Evolutionary conservation across 2,888 invertebrate genomes (phyloP), one percentile per base, ranked within the genome.

Genomic region (Lutraria lutraria): DNA sequence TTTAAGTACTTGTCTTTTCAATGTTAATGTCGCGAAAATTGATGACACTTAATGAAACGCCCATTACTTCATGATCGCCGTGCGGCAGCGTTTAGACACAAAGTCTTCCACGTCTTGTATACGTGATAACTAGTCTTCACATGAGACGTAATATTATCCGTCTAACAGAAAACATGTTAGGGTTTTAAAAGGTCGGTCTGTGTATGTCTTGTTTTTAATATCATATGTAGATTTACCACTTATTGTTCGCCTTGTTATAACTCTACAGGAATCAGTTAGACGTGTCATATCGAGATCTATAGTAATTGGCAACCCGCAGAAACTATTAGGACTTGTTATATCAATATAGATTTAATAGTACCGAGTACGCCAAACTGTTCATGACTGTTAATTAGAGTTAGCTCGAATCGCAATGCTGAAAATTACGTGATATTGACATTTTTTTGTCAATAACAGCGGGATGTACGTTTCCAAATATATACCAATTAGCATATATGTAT

Each of bases 231-330:
- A 76, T 76, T n/a, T 76, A 76, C 10, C 76, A 76, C 76, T 10
- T 76, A 76, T 76, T 76, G 76, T 76, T 13, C 19, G 34, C 31
- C 16, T 76, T 31, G 76, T 34, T 76, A 34, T 19, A 34, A 19
- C 76, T 6, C 76, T 31, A 31, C 34, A 34, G 76, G 76, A 34
- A 76, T 34, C 16, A 15, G 76, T 31, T 76, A 25, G 15, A 34
- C 29, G 76, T 76, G 76, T 34, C 76, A 34, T 31, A 76, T 76
- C 19, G 76, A 16, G 34, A 76, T 16, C 13, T 76, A 16, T 21
- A 31, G 85, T 91, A 91, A 91, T 91, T 91, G 91, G 88, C 86
- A 63, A 79, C 91, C 88, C 68, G 85, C 88, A 81, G 91, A 63
- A 63, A 25, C 29, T 83, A 31, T 63, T 76, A 76, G 68, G 84